These are phyloP conservation scores for Sternotherus odoratus DNA, from an alignment of 2,797 vertebrate genomes.

Conservation along the genomic window DNA sequence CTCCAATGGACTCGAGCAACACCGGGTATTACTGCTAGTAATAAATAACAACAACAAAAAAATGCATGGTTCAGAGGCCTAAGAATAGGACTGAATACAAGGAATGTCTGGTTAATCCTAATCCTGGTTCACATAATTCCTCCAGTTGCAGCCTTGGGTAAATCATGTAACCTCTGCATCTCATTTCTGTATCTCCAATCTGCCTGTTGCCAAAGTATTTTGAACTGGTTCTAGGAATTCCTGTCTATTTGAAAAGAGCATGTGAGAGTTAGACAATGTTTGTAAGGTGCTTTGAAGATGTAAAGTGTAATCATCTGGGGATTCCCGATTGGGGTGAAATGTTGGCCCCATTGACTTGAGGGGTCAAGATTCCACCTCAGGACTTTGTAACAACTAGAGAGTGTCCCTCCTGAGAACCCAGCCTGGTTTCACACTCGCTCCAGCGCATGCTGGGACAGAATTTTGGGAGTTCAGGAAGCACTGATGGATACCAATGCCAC, in stretches of 20 bases:
- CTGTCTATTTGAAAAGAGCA: neutral
- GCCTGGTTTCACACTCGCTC: neutral
- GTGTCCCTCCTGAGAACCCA: constrained; percentile 21
- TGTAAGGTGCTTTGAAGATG: neutral
- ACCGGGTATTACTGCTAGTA: no score
- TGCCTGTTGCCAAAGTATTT: neutral
- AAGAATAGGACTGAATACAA: neutral
- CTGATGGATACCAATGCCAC: neutral
- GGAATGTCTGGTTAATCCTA: neutral
- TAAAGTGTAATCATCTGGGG: neutral
- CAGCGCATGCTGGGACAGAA: neutral
- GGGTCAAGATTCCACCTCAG: neutral
- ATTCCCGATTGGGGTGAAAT: neutral
- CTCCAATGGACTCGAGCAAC: no score
- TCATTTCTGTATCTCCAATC: neutral
- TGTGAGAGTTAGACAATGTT: neutral
- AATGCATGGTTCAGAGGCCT: neutral
- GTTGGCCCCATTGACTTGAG: neutral
- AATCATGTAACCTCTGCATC: neutral
- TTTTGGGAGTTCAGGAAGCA: constrained; percentile 1
- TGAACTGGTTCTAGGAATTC: neutral
- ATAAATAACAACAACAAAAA: neutral
- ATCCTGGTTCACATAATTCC: neutral
- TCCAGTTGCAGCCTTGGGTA: neutral
- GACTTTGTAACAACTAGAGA: constrained; percentile 29